phyloP scores from a whole-genome alignment of 2,113 vertebrate species.

The Panurus biarmicus region DNA sequence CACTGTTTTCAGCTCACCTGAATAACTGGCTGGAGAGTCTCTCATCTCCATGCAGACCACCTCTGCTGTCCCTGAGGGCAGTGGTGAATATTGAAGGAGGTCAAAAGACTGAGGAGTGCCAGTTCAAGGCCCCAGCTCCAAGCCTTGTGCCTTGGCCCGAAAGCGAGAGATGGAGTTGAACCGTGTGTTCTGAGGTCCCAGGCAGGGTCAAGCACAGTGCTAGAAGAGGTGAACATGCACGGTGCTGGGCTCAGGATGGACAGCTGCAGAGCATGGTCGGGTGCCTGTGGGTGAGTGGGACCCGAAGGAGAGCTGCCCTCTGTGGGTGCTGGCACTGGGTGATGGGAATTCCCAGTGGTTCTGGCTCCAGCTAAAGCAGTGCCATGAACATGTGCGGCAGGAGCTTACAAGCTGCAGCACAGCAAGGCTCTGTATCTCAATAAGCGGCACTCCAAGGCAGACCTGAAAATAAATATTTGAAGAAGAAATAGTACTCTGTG shows the following conservation, averaged over 20 bases:
- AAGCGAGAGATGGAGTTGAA: background rate
- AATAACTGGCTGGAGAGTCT: background rate
- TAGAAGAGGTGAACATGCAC: background rate
- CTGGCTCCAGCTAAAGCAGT: background rate
- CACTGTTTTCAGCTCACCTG: background rate
- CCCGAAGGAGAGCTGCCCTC: background rate
- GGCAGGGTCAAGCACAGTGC: background rate
- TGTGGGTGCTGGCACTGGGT: background rate
- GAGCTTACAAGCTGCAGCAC: background rate
- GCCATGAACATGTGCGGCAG: background rate
- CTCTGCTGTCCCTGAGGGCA: background rate
- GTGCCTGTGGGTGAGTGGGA: background rate
- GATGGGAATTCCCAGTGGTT: background rate
- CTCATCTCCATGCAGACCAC: background rate
- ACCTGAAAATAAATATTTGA: conserved; percentile 56
- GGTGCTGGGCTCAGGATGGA: background rate
- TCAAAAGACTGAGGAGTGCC: background rate
- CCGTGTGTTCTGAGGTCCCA: background rate
- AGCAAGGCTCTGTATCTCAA: conserved; percentile 2
- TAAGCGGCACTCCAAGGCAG: conserved; percentile 1
- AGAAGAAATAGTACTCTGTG: conserved; percentile 32
- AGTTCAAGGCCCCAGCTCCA: background rate
- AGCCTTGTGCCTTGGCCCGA: background rate
- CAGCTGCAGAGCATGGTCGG: background rate
- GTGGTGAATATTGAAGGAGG: background rate